Percentiles rank a stretch among this genome's conserved stretches.
phyloP scores from a whole-genome alignment of 2,888 invertebrate species.

The Andrena trimmerana region DNA sequence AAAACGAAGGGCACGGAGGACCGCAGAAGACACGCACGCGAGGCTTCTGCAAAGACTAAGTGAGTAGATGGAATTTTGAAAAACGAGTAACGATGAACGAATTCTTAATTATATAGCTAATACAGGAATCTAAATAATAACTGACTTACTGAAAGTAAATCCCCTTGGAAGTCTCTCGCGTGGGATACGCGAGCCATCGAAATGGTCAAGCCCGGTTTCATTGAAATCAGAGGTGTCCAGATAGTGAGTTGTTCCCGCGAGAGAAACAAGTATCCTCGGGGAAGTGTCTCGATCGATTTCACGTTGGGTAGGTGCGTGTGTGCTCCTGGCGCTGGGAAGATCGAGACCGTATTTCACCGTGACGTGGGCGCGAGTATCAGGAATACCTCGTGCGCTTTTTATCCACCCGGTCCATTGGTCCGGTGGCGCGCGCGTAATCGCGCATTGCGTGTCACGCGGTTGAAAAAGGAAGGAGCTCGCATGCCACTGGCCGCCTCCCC shows the following conservation, averaged over 20 bases:
- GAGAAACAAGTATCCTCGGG: no score
- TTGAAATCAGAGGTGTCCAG: no score
- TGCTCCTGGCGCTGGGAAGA: background rate
- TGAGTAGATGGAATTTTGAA: background rate
- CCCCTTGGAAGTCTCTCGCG: no score
- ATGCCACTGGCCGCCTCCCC: constrained; percentile 21
- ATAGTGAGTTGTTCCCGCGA: no score
- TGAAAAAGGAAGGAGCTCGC: constrained; percentile 44
- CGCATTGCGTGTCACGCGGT: constrained; percentile 47
- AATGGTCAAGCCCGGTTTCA: no score
- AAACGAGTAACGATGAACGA: no score
- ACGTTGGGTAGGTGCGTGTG: no score
- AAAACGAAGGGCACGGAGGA: background rate
- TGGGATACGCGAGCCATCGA: no score
- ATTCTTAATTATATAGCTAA: no score
- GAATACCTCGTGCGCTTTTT: constrained; percentile 60
- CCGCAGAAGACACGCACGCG: background rate
- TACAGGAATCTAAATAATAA: no score
- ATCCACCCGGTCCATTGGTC: constrained; percentile 33
- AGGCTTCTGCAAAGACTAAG: background rate
- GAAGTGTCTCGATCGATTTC: no score
- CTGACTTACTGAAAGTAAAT: no score
- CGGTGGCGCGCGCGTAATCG: constrained; percentile 47
- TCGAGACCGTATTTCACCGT: constrained; percentile 49
- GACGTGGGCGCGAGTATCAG: constrained; percentile 61